phyloP scores from a whole-genome alignment of 2,113 vertebrate genomes.

The Tragelaphus scriptus region DNA sequence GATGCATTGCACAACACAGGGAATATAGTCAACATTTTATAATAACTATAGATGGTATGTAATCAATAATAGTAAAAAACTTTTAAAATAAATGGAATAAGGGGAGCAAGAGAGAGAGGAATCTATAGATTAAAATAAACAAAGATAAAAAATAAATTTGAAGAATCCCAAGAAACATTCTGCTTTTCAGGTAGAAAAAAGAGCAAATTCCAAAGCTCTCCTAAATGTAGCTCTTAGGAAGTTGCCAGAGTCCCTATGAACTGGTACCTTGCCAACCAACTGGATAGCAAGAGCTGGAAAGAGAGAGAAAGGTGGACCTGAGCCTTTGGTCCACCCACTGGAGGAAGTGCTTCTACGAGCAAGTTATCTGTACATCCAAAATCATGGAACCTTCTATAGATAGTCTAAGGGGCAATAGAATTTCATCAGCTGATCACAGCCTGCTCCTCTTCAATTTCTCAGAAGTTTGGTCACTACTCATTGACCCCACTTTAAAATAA shows the following conservation, averaged over 20 bases:
- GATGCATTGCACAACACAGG: not conserved
- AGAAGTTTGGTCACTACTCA: not conserved
- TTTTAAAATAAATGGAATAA: not conserved
- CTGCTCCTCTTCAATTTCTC: not conserved
- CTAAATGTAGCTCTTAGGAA: not conserved
- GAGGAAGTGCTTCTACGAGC: not conserved
- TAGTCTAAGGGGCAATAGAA: not conserved
- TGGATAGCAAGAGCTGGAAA: not conserved
- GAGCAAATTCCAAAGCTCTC: not conserved
- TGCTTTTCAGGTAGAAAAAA: not conserved
- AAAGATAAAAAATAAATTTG: not conserved
- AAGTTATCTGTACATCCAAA: not conserved
- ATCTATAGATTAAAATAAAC: not conserved
- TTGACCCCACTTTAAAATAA: not conserved
- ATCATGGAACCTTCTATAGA: not conserved
- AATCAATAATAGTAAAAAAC: not conserved
- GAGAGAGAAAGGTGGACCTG: not conserved
- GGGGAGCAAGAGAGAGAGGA: not conserved
- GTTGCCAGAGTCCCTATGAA: not conserved
- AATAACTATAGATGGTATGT: not conserved
- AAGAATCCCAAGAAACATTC: not conserved
- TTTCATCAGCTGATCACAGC: not conserved
- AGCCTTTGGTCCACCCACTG: not conserved
- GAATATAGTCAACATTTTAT: not conserved
- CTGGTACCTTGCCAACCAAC: not conserved